Percentiles rank a stretch among this genome's conserved stretches.
Conservation (phyloP, 2,888 invertebrate species). For the Anagyrus pseudococci region DNA sequence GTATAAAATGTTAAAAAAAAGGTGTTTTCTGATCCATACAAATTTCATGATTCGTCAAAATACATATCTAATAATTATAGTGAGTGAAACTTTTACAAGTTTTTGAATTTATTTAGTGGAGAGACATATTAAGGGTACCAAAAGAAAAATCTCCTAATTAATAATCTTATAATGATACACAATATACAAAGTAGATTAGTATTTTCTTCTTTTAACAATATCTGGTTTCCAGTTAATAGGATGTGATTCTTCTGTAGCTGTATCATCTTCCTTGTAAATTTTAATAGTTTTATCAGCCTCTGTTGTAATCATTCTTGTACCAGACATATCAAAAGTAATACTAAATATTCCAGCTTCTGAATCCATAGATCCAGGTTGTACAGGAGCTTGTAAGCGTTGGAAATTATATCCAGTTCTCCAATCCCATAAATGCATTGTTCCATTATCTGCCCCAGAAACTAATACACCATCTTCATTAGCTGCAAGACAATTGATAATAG, state of each 20-base stretch:
- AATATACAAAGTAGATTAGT: conserved; percentile 61
- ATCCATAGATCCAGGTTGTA: conserved; percentile 99
- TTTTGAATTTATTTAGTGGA: too few relatives aligned
- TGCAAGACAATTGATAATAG: conserved; percentile 96
- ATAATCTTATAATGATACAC: not conserved
- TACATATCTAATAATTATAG: too few relatives aligned
- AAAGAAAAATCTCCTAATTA: too few relatives aligned
- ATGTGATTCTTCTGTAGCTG: conserved; percentile 95
- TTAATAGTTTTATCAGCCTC: conserved; percentile 99
- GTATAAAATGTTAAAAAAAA: too few relatives aligned
- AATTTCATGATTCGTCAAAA: too few relatives aligned
- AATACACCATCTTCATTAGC: conserved; percentile 94
- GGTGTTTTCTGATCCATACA: too few relatives aligned
- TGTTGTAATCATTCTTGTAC: conserved; percentile 91
- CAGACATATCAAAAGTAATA: conserved; percentile 94
- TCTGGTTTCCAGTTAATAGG: conserved; percentile 98
- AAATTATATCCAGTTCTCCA: conserved; percentile 99
- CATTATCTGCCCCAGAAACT: conserved; percentile 98
- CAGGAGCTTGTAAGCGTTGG: conserved; percentile 89
- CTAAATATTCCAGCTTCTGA: conserved; percentile 98
- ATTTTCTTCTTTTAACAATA: conserved; percentile 89
- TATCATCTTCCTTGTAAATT: conserved; percentile 96
- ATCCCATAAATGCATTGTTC: conserved; percentile 97
- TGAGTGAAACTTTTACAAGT: too few relatives aligned
- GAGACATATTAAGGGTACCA: too few relatives aligned